phyloP scores from a whole-genome alignment of 2,888 invertebrate species.

The Rhodophaea formosa region DNA sequence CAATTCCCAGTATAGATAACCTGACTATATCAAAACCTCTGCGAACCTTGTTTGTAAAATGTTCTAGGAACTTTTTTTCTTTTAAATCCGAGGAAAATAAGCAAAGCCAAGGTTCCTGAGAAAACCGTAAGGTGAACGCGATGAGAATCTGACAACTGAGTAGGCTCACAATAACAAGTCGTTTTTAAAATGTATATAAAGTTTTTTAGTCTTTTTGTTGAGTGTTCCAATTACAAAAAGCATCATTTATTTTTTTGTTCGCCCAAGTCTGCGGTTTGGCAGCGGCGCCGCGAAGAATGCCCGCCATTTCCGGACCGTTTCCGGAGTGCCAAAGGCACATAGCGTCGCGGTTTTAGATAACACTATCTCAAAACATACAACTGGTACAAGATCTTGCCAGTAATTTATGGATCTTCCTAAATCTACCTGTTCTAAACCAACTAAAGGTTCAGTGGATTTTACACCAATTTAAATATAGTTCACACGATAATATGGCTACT shows the following conservation, averaged over 20 bases:
- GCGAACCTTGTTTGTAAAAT: not conserved
- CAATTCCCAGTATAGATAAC: conserved; percentile 64
- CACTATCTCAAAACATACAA: conserved; percentile 34
- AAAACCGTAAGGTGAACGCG: conserved; percentile 26
- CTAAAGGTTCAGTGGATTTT: not conserved
- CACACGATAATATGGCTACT: not conserved
- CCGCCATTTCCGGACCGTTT: conserved; percentile 78
- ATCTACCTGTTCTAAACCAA: not conserved
- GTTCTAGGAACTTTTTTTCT: not conserved
- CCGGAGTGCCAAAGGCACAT: conserved; percentile 57
- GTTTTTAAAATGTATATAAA: conserved; percentile 22
- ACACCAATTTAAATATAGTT: not conserved
- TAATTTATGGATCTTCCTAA: too few relatives aligned
- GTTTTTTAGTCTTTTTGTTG: conserved; percentile 25
- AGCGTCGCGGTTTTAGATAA: conserved; percentile 60
- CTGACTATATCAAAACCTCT: conserved; percentile 30
- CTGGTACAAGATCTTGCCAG: too few relatives aligned
- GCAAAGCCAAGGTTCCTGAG: conserved; percentile 24
- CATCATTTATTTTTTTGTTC: conserved; percentile 50
- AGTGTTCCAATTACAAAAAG: conserved; percentile 39
- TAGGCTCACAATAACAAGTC: not conserved
- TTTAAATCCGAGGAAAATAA: conserved; percentile 33
- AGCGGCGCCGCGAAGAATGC: conserved; percentile 73
- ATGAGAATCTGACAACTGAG: conserved; percentile 19
- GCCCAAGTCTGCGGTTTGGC: conserved; percentile 57